A percentile compares a stretch with the other conserved stretches of the same genome.
phyloP scores from a whole-genome alignment of 2,797 vertebrate species.

The Fringilla coelebs region DNA sequence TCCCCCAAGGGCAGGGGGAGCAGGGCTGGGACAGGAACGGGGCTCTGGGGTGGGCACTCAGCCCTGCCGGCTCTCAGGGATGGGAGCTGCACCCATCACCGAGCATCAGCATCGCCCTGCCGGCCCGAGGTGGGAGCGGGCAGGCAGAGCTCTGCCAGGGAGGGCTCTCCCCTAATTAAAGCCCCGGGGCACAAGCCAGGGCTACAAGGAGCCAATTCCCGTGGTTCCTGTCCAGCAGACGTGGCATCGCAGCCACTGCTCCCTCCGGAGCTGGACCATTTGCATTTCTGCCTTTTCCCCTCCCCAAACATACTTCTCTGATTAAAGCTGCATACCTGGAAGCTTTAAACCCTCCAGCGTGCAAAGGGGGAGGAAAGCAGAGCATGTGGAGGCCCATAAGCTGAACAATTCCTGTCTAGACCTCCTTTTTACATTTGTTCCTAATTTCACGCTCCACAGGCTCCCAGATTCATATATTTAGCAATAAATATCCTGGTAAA shows the following conservation, averaged over 20 bases:
- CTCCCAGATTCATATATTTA: conserved; percentile 64
- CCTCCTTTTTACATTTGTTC: conserved; percentile 76
- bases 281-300: background rate
- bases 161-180: background rate
- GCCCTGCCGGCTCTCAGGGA: background rate
- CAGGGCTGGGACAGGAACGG: accelerated
- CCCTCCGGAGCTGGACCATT: background rate
- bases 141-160: background rate
- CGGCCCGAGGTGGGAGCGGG: background rate
- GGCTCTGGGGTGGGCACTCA: background rate
- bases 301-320: conserved; percentile 36
- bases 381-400: conserved; percentile 32
- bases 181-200: background rate
- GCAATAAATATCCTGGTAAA: conserved; percentile 58
- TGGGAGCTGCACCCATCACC: background rate
- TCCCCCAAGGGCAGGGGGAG: background rate
- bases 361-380: background rate
- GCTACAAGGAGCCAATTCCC: background rate
- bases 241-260: background rate
- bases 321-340: conserved; percentile 62
- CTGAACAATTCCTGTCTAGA: conserved; percentile 79
- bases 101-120: background rate
- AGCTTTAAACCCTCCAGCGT: conserved; percentile 46
- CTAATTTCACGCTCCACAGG: conserved; percentile 75
- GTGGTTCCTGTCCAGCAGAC: background rate